A percentile compares a stretch with the other conserved stretches of the same genome.
Conservation (phyloP, 1,140 invertebrate genomes). For the Atta texana region DNA sequence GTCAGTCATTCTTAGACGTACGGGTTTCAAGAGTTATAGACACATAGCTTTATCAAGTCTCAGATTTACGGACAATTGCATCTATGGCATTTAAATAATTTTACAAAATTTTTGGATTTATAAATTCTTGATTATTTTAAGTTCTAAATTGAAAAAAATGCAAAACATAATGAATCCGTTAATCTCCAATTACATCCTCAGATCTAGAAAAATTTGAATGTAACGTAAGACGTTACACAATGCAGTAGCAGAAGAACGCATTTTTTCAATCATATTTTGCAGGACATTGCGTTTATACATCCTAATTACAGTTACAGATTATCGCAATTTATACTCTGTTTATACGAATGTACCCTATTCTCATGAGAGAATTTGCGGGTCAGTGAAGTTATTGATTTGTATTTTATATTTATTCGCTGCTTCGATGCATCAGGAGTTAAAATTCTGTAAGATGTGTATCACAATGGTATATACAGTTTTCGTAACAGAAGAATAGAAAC, state of each 20-base stretch:
- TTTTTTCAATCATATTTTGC: conserved; percentile 10
- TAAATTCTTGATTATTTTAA: background rate
- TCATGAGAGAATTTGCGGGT: background rate
- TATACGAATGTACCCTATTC: conserved; percentile 32
- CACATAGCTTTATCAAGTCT: background rate
- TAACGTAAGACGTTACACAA: background rate
- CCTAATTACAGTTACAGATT: conserved; percentile 25
- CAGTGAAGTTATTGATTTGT: background rate
- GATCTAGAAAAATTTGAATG: conserved; percentile 36
- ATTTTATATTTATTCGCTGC: conserved; percentile 11
- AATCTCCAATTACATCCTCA: background rate
- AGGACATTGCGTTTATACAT: conserved; percentile 1
- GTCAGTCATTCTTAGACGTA: conserved; percentile 77
- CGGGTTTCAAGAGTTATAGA: background rate
- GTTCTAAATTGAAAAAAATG: background rate
- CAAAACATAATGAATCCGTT: background rate
- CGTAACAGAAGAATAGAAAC: conserved; percentile 8
- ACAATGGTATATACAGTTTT: conserved; percentile 11
- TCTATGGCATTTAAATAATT: background rate
- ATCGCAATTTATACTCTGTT: conserved; percentile 31
- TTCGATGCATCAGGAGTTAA: background rate
- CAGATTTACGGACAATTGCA: conserved; percentile 1
- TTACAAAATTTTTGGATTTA: background rate
- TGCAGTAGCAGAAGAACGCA: background rate
- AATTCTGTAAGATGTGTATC: conserved; percentile 24